Evolutionary conservation across 92 coral and sea anemone genomes (phyloP).

Genomic region (Paramuricea clavata): DNA sequence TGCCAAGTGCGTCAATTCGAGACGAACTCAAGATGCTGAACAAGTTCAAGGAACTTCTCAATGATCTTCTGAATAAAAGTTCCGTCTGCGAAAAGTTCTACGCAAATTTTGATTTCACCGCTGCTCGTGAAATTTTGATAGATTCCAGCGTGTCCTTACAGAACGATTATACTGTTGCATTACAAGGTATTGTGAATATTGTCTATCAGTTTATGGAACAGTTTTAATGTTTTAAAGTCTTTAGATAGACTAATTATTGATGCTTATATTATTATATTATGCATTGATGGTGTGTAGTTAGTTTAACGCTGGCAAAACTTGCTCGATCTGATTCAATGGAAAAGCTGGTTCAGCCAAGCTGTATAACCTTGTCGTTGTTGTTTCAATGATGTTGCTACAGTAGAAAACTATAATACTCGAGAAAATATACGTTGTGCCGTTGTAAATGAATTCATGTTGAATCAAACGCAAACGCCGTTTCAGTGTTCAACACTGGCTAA

Average conservation of each 20-base stretch:
- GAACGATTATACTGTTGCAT: constrained; percentile 51
- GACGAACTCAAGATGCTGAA: constrained; percentile 51
- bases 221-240: background rate
- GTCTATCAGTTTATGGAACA: background rate
- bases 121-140: constrained; percentile 63
- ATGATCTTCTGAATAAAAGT: constrained; percentile 35
- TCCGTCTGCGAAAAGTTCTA: constrained; percentile 33
- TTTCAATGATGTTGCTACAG: no score
- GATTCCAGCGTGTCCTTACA: constrained; percentile 58
- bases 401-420: no score
- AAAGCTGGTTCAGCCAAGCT: no score
- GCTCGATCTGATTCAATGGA: no score
- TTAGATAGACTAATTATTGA: background rate
- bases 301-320: no score
- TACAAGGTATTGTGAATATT: constrained; percentile 78
- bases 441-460: no score
- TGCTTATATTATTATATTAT: background rate
- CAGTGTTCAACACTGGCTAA: no score
- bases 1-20: constrained; percentile 25
- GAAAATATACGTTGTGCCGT: no score
- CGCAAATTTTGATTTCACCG: constrained; percentile 52
- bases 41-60: constrained; percentile 63
- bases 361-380: no score
- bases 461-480: no score
- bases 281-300: no score